Percentiles rank a stretch among this genome's conserved stretches.
These are phyloP conservation scores for Tridacna gigas DNA, from an alignment of 2,888 invertebrate species.

Conservation along the genomic window DNA sequence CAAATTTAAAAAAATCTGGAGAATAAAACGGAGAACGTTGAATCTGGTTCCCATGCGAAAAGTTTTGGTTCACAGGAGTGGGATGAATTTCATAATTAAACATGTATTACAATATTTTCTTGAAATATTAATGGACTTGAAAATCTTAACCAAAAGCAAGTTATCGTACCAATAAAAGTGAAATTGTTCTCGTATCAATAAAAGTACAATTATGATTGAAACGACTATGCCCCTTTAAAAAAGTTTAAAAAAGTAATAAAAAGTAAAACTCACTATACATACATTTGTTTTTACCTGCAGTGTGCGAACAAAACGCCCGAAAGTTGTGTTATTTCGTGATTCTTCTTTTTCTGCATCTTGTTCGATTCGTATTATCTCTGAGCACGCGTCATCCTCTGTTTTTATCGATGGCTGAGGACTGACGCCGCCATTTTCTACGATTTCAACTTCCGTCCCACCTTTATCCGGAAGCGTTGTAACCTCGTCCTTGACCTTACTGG, in stretches of 20 bases:
- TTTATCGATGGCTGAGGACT: conserved; percentile 76
- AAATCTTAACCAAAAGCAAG: too few species aligned
- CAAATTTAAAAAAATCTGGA: too few species aligned
- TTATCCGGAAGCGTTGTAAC: conserved; percentile 29
- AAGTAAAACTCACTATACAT: conserved; percentile 20
- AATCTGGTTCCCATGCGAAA: too few species aligned
- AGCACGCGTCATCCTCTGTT: conserved; percentile 79
- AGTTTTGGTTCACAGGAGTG: too few species aligned
- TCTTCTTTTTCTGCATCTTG: conserved; percentile 72
- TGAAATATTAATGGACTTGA: too few species aligned
- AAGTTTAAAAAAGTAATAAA: neutral
- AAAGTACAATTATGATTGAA: too few species aligned
- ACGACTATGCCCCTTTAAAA: conserved; percentile 5
- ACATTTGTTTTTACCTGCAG: conserved; percentile 74
- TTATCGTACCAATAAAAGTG: too few species aligned
- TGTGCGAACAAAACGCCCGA: conserved; percentile 77
- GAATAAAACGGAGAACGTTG: too few species aligned
- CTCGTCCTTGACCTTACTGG: conserved; percentile 61
- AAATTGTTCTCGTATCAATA: too few species aligned
- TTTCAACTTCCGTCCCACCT: conserved; percentile 70
- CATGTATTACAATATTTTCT: too few species aligned
- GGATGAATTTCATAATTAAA: too few species aligned
- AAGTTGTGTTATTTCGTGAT: conserved; percentile 60
- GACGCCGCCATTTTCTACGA: conserved; percentile 80
- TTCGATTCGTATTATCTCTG: conserved; percentile 81